Conservation (phyloP, 2,888 invertebrate species). For the Heteromurus nitidus region DNA sequence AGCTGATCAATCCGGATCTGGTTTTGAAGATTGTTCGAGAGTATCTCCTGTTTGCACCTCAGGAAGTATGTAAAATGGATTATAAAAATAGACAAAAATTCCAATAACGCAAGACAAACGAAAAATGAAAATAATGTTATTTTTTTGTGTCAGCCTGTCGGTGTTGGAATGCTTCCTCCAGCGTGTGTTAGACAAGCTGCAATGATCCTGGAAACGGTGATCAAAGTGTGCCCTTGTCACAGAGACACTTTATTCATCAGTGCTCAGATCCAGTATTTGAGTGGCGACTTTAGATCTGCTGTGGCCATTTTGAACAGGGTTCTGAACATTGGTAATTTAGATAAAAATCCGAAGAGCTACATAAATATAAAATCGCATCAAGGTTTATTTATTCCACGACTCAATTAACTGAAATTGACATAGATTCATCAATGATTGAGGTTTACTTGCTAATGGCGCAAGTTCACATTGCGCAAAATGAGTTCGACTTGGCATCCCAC, state of each 20-base stretch:
- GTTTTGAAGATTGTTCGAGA: slow-evolving; percentile 86
- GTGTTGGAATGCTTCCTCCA: slow-evolving; percentile 77
- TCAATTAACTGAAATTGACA: no score
- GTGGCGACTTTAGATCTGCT: slow-evolving; percentile 85
- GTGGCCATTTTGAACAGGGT: slow-evolving; percentile 84
- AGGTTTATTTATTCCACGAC: no score
- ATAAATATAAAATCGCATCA: not conserved
- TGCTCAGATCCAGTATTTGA: slow-evolving; percentile 84
- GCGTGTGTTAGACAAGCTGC: slow-evolving; percentile 79
- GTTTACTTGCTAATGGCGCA: slow-evolving; percentile 91
- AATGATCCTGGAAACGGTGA: slow-evolving; percentile 83
- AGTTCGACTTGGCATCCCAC: slow-evolving; percentile 87
- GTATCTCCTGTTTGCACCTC: slow-evolving; percentile 82
- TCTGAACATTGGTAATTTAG: slow-evolving; percentile 78
- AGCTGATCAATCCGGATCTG: slow-evolving; percentile 89
- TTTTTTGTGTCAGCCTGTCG: slow-evolving; percentile 79
- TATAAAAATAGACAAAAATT: no score
- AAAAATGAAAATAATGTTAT: no score
- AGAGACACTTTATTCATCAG: slow-evolving; percentile 76
- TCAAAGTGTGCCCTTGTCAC: slow-evolving; percentile 89
- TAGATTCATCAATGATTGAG: slow-evolving; percentile 87
- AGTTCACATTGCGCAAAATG: slow-evolving; percentile 81
- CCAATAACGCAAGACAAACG: no score
- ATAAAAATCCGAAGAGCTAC: not conserved
- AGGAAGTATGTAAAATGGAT: no score